Evolutionary conservation across 2,113 vertebrate species (phyloP).

Genomic region (Rhagologus leucostigma): DNA sequence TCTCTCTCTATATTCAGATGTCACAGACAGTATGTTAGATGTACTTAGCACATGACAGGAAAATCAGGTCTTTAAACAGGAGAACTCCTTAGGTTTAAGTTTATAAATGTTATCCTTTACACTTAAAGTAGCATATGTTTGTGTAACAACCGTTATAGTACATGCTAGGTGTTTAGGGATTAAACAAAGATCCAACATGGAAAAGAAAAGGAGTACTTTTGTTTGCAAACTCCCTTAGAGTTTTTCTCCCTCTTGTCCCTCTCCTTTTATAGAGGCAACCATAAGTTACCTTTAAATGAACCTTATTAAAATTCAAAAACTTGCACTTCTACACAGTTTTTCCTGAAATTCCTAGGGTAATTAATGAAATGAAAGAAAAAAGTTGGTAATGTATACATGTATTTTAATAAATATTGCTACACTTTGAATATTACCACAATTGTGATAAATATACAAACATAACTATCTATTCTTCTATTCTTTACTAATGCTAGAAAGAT

Average conservation of each 20-base stretch:
- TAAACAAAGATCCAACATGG: neutral
- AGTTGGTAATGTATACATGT: neutral
- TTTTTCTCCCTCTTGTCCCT: neutral
- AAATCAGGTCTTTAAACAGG: neutral
- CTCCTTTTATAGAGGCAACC: neutral
- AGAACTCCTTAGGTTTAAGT: neutral
- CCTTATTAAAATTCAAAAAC: neutral
- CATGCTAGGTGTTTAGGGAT: neutral
- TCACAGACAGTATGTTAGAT: neutral
- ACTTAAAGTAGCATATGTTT: neutral
- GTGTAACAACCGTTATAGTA: neutral
- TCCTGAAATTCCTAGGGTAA: neutral
- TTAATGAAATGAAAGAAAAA: neutral
- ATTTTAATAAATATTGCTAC: neutral
- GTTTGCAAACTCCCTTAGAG: neutral
- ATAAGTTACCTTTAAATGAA: neutral
- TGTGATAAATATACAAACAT: neutral
- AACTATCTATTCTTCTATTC: neutral
- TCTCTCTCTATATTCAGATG: neutral
- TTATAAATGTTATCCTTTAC: neutral
- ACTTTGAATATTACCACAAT: neutral
- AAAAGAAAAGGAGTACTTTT: neutral
- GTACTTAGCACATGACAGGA: neutral
- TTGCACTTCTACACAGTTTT: neutral
- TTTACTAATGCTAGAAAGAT: neutral